These are phyloP conservation scores for Diacarnus erythraeanus DNA, from an alignment of 37 sponge, comb jelly and placozoan species.

Conservation along the genomic window DNA sequence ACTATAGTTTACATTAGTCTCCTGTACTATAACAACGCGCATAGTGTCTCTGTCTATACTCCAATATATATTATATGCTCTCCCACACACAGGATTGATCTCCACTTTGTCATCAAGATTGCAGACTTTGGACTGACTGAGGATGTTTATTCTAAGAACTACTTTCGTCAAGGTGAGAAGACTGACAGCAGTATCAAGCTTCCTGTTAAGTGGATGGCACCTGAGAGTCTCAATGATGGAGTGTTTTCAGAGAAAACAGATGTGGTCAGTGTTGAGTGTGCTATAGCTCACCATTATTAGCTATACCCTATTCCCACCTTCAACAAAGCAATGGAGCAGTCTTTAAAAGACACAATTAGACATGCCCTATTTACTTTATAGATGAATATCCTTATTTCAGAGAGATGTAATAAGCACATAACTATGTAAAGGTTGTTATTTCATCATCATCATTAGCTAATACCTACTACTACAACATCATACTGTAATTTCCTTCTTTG, in stretches of 20 bases:
- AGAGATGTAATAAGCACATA: neutral
- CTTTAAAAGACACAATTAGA: too few relatives aligned
- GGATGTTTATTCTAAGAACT: constrained; percentile 23
- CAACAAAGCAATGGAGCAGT: too few relatives aligned
- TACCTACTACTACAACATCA: too few relatives aligned
- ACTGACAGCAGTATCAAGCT: neutral
- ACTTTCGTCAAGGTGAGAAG: constrained; percentile 9
- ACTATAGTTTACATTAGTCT: too few relatives aligned
- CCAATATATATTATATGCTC: neutral
- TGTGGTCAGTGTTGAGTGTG: constrained; percentile 10
- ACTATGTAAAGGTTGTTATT: too few relatives aligned
- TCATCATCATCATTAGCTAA: too few relatives aligned
- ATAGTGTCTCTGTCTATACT: neutral
- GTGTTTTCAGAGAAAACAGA: constrained; percentile 39
- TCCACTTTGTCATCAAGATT: constrained; percentile 30
- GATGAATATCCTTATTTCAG: too few relatives aligned
- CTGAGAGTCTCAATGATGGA: constrained; percentile 31
- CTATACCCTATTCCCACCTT: too few relatives aligned
- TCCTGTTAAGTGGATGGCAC: constrained; percentile 35
- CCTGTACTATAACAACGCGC: too few relatives aligned
- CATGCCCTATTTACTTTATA: too few relatives aligned
- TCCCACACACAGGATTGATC: constrained; percentile 10
- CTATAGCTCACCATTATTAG: too few relatives aligned
- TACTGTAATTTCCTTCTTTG: neutral
- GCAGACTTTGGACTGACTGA: constrained; percentile 41